Conservation (phyloP, 1,140 invertebrate genomes). For the Chelonus insularis region DNA sequence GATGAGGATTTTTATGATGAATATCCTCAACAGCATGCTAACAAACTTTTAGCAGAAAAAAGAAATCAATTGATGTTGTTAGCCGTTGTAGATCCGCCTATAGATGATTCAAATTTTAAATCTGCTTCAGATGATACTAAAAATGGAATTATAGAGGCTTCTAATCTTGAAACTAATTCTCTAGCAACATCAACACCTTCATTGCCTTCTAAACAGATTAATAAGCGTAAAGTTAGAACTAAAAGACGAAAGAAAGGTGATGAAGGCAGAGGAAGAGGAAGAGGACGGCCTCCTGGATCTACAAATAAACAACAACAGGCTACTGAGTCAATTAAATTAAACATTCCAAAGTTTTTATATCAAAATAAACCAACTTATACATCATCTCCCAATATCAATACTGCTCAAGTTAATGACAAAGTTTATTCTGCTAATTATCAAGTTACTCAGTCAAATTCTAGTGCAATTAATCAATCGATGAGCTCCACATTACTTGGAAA, state of each 20-base stretch:
- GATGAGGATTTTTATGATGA: slow-evolving; percentile 87
- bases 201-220: not conserved
- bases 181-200: slow-evolving; percentile 24
- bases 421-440: not conserved
- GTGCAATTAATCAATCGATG: slow-evolving; percentile 25
- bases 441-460: slow-evolving; percentile 18
- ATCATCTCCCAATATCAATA: slow-evolving; percentile 30
- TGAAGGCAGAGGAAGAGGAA: not conserved
- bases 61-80: slow-evolving; percentile 68
- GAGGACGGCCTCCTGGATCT: not conserved
- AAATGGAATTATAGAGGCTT: slow-evolving; percentile 62
- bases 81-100: slow-evolving; percentile 54
- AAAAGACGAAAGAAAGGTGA: slow-evolving; percentile 10
- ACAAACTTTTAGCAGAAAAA: slow-evolving; percentile 72
- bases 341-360: slow-evolving; percentile 56
- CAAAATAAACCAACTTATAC: slow-evolving; percentile 40
- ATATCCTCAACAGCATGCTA: slow-evolving; percentile 72
- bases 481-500: slow-evolving; percentile 21
- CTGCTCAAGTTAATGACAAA: not conserved
- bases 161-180: slow-evolving; percentile 24
- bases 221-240: slow-evolving; percentile 56
- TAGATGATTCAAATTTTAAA: slow-evolving; percentile 23
- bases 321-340: slow-evolving; percentile 50
- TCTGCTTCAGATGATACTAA: slow-evolving; percentile 49
- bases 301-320: slow-evolving; percentile 7